Evolutionary conservation across 2,113 vertebrate genomes (phyloP), one percentile per base, ranked within the genome.

Genomic region (Vulpes ferrilata): DNA sequence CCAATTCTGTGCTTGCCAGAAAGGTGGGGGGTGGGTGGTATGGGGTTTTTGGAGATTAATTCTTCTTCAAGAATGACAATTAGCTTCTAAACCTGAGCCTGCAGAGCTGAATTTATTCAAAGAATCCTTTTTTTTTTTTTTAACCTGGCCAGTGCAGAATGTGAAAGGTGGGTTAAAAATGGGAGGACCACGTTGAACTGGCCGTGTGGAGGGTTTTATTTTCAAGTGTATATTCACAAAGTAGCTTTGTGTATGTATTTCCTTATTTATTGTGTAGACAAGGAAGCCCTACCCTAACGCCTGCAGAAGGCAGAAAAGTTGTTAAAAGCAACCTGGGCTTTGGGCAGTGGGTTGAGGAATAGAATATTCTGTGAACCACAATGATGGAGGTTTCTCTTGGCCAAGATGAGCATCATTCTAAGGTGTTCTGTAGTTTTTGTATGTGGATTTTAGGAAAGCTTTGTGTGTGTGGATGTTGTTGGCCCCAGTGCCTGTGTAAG

Each of bases 41-140:
- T 23, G 74, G 64, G 62, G 43, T 51, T 67, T 35, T 62, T 27
- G 74, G 80, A 93, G 71, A 74, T 25, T 89, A 20, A 64, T 87
- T 76, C 60, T 95, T 53, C 65, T 86, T 30, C 23, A 55, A 5
- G 43, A 80, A 35, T 67, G 60, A 90, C 79, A 64, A 13, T 38
- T 4, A 51, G 60, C 73, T 78, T 91, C 73, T 35, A 4, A 43
- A 16, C 51, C 11, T 27, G 64, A 62, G 62, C 53, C 48, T 25
- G 30, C 53, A 43, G 55, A 84, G 48, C 30, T 78, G 30, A 57
- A 11, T 59, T 43, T 43, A 43, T 43, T 43, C 43, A 13, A 25
- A 53, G 16, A 16, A 11, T 38, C 32, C 23, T 1, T 32, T 48
- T 81, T 62, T 38, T 43, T 43, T 38, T 43, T 43, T 43, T 43